Conservation (phyloP, 2,888 invertebrate genomes). For the Ptilodon capucinus region DNA sequence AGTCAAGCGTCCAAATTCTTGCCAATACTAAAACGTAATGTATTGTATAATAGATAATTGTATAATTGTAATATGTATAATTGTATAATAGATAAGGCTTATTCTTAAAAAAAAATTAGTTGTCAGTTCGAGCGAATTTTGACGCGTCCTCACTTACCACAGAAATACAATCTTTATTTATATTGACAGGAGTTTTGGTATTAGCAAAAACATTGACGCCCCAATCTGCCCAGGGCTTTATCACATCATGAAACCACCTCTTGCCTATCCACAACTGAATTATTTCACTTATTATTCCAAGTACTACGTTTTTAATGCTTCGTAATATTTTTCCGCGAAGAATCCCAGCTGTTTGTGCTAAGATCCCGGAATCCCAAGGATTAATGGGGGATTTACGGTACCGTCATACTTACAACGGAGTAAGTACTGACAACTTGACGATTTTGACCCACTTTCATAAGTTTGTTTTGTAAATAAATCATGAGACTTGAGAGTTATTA, state of each 20-base stretch:
- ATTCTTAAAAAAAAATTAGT: too few relatives aligned
- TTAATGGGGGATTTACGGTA: conserved; percentile 24
- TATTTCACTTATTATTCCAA: not conserved
- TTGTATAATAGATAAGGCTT: too few relatives aligned
- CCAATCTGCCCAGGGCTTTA: not conserved
- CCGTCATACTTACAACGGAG: conserved; percentile 19
- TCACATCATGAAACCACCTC: not conserved
- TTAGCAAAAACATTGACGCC: too few relatives aligned
- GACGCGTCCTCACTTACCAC: too few relatives aligned
- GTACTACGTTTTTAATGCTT: conserved; percentile 12
- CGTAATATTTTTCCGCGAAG: conserved; percentile 21
- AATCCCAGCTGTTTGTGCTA: conserved; percentile 19
- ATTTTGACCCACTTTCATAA: conserved; percentile 25
- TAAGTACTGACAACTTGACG: conserved; percentile 8
- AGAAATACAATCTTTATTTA: too few relatives aligned
- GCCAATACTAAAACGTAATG: too few relatives aligned
- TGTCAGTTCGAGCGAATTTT: too few relatives aligned
- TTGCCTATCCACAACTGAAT: not conserved
- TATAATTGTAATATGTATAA: too few relatives aligned
- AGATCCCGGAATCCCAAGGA: conserved; percentile 5
- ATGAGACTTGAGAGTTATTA: not conserved
- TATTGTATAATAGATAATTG: too few relatives aligned
- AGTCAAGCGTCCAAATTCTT: too few relatives aligned
- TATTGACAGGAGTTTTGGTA: too few relatives aligned
- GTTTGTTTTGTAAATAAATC: not conserved